Percentiles rank a stretch among this genome's conserved stretches.
Conservation (phyloP, 2,113 vertebrate genomes). For the Gobio gobio region DNA sequence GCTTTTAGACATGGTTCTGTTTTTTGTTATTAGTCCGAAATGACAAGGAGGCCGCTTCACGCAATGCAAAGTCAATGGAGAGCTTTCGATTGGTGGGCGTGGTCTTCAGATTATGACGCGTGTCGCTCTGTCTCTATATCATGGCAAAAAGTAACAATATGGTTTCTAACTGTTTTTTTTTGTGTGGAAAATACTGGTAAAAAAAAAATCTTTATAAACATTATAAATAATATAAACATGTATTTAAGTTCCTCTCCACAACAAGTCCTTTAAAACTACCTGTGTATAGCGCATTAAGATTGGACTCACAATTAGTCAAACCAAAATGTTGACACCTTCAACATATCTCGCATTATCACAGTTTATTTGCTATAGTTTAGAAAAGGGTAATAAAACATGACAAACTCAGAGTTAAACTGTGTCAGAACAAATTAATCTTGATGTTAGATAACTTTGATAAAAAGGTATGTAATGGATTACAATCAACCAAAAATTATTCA, state of each 20-base stretch:
- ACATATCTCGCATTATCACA: not conserved
- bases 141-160: not conserved
- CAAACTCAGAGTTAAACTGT: not conserved
- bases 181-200: not conserved
- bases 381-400: not conserved
- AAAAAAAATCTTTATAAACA: not conserved
- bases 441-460: not conserved
- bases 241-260: not conserved
- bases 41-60: no score
- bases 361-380: not conserved
- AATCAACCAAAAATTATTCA: not conserved
- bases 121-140: no score
- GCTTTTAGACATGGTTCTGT: no score
- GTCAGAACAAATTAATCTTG: not conserved
- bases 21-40: no score
- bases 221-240: not conserved
- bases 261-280: no score
- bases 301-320: not conserved
- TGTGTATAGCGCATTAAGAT: no score
- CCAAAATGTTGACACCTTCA: not conserved
- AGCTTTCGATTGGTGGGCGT: no score
- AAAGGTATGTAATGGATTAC: not conserved
- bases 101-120: no score
- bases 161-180: not conserved
- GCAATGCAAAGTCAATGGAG: no score